A percentile compares a stretch with the other conserved stretches of the same genome.
These are phyloP conservation scores for Lordiphosa collinella DNA, from an alignment of 1,140 invertebrate genomes.

Conservation along the genomic window DNA sequence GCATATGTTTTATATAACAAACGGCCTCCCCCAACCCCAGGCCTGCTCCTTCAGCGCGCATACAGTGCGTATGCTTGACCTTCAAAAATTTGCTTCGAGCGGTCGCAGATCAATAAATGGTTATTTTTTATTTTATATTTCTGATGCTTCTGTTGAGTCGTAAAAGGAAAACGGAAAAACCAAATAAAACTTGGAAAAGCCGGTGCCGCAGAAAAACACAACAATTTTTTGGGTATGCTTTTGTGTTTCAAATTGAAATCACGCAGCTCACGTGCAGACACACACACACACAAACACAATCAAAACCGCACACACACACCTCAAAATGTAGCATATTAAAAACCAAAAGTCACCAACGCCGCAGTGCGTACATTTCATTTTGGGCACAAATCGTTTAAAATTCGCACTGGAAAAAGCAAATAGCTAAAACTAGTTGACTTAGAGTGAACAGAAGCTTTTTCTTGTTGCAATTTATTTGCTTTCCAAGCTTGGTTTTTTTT, in stretches of 20 bases:
- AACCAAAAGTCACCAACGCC: constrained; percentile 48
- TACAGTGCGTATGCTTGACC: constrained; percentile 68
- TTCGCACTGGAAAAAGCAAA: background rate
- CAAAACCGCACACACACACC: no score
- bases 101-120: constrained; percentile 60
- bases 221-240: constrained; percentile 23
- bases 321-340: constrained; percentile 58
- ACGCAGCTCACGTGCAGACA: constrained; percentile 62
- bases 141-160: constrained; percentile 67
- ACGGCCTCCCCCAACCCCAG: constrained; percentile 1
- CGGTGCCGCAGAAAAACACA: constrained; percentile 35
- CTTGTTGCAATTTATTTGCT: no score
- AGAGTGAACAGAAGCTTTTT: no score
- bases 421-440: background rate
- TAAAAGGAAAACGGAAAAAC: constrained; percentile 60
- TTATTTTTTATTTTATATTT: constrained; percentile 38
- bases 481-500: no score
- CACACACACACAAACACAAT: constrained; percentile 5
- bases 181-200: constrained; percentile 53
- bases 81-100: constrained; percentile 66
- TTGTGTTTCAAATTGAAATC: constrained; percentile 75
- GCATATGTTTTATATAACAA: constrained; percentile 57
- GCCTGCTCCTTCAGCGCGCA: constrained; percentile 9
- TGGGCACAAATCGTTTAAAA: background rate
- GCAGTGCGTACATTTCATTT: constrained; percentile 67